These are phyloP conservation scores for Acronicta aceris DNA, from an alignment of 2,888 invertebrate species.

Conservation along the genomic window DNA sequence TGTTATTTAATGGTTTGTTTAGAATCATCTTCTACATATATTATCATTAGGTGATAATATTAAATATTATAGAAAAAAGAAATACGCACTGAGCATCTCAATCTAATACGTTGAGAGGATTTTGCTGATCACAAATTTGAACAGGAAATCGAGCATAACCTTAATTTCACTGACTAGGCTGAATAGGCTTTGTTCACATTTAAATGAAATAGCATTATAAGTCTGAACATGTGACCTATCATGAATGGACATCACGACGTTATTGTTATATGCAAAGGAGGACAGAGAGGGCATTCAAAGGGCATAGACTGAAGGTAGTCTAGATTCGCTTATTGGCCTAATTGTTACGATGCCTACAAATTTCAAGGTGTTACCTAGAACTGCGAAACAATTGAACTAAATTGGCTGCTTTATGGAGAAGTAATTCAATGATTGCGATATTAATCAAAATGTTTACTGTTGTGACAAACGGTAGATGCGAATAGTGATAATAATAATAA, in stretches of 20 bases:
- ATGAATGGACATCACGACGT: slow-evolving; percentile 21
- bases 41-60: too few species aligned
- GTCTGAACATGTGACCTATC: slow-evolving; percentile 9
- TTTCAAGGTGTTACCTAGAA: slow-evolving; percentile 46
- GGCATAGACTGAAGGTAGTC: slow-evolving; percentile 18
- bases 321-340: slow-evolving; percentile 37
- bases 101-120: too few species aligned
- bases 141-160: too few species aligned
- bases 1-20: slow-evolving; percentile 8
- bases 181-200: background rate
- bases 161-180: too few species aligned
- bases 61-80: background rate
- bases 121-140: too few species aligned
- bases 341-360: slow-evolving; percentile 36
- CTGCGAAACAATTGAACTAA: slow-evolving; percentile 48
- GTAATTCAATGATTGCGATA: slow-evolving; percentile 48
- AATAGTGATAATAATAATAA: slow-evolving; percentile 16
- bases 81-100: too few species aligned
- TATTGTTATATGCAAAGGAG: slow-evolving; percentile 35
- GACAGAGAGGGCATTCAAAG: slow-evolving; percentile 34
- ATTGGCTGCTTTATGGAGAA: slow-evolving; percentile 45
- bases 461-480: slow-evolving; percentile 5
- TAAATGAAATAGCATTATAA: background rate
- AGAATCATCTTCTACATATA: too few species aligned
- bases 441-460: slow-evolving; percentile 33